Evolutionary conservation across 2,888 invertebrate genomes (phyloP).

Genomic region (Eugnorisma glareosa): DNA sequence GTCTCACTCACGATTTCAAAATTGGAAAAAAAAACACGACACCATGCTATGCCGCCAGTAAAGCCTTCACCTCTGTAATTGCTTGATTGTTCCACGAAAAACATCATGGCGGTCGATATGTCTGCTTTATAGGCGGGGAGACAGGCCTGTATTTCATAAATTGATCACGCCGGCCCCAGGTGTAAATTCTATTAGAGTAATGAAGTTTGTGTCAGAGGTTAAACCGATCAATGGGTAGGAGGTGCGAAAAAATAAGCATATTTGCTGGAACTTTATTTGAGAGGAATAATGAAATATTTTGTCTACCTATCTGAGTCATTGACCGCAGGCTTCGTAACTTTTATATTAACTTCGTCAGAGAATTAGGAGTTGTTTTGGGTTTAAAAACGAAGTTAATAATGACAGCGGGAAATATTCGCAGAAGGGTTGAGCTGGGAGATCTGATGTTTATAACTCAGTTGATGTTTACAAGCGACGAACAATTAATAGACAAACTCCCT

Average conservation of each 20-base stretch:
- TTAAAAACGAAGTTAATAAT: constrained; percentile 60
- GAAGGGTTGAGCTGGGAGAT: constrained; percentile 27
- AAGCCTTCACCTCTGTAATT: constrained; percentile 15
- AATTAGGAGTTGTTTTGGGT: constrained; percentile 50
- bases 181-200: constrained; percentile 63
- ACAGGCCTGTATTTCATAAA: constrained; percentile 40
- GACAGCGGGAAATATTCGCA: constrained; percentile 36
- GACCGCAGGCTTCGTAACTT: constrained; percentile 37
- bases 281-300: constrained; percentile 41
- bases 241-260: constrained; percentile 38
- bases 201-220: constrained; percentile 49
- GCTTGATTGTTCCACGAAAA: constrained; percentile 30
- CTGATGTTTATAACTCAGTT: constrained; percentile 42
- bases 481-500: constrained; percentile 16
- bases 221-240: constrained; percentile 41
- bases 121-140: background rate
- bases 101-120: constrained; percentile 4
- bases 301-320: constrained; percentile 17
- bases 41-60: constrained; percentile 1
- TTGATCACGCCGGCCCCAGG: constrained; percentile 28
- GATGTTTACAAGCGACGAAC: constrained; percentile 22
- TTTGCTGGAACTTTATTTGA: constrained; percentile 16
- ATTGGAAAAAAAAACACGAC: background rate
- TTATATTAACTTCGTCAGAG: constrained; percentile 42
- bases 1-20: constrained; percentile 6